These are phyloP conservation scores for Muntiacus reevesi DNA, from an alignment of 2,113 vertebrate species.

Conservation along the genomic window DNA sequence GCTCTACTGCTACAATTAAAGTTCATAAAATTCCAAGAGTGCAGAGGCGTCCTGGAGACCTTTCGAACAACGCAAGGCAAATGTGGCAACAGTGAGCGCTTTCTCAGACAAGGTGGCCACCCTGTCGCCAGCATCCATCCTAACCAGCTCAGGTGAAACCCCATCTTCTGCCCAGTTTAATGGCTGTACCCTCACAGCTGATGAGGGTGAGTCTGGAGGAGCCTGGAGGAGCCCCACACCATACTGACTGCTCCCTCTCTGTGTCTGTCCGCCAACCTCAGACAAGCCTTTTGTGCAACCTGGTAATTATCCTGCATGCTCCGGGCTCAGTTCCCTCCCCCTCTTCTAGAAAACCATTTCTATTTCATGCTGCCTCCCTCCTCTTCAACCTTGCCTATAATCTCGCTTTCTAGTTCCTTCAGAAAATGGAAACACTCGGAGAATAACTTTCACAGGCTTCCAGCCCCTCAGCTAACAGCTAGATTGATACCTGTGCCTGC, in stretches of 20 bases:
- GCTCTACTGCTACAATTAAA: background rate
- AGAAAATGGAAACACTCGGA: background rate
- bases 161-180: background rate
- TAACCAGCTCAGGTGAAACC: background rate
- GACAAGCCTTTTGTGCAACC: background rate
- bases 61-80: background rate
- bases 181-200: accelerated
- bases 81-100: background rate
- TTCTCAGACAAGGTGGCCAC: background rate
- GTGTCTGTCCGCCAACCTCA: background rate
- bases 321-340: no score
- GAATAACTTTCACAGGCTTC: background rate
- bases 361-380: background rate
- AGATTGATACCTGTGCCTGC: background rate
- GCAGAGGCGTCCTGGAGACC: background rate
- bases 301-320: background rate
- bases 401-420: background rate
- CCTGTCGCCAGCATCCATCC: background rate
- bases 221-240: background rate
- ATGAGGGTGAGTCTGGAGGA: background rate
- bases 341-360: background rate
- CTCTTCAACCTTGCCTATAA: background rate
- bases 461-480: background rate
- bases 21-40: background rate
- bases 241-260: background rate